Base-by-base conservation (phyloP, 2,888 invertebrate species). In the Parascotia fuliginaria region DNA sequence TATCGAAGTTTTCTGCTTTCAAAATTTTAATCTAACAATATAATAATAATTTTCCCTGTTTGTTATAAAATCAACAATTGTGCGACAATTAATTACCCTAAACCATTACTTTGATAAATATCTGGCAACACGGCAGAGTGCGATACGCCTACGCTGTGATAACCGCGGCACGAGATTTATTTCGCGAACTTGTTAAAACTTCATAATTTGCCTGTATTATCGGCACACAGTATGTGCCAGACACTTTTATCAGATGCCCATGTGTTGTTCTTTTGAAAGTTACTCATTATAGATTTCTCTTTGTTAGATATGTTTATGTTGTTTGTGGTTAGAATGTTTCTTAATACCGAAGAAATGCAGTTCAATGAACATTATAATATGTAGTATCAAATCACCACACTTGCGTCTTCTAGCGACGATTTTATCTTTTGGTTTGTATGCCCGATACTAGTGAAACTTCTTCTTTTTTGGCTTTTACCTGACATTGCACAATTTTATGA, bases 121-220 rank as follows among this genome's bases (percentile, higher is more conserved):
- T 53, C 68, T 79, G 81, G 83, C 82, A 85, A 74, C 85, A 70
- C 79, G 50, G 52, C 65, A 64, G 61, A 62, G 27, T 36, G 42
- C 71, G 68, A 64, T 67, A 64, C 68, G 72, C 78, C 75, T 77
- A 75, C 79, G 75, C 72, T 53, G 39, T 51, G 88, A 88, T 89
- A 89, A 89, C 86, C 87, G 79, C 83, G 62, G 71, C 77, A 75
- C 58, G 83, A 90, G 89, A 89, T 90, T 89, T 90, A 90, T 90
- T 86, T 81, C 71, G 65, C 68, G 67, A 88, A 90, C 85, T 89
- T 88, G 85, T 87, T 89, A 85, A 75, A 90, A 90, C 87, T 90
- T 89, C 79, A 85, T 86, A 85, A 88, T 89, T 87, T 85, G 76
- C 59, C 68, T 73, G 87, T 74, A 88, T 88, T 87, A 87, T 87